Conservation (phyloP, 1,140 invertebrate species). For the Euglossa dilemma region DNA sequence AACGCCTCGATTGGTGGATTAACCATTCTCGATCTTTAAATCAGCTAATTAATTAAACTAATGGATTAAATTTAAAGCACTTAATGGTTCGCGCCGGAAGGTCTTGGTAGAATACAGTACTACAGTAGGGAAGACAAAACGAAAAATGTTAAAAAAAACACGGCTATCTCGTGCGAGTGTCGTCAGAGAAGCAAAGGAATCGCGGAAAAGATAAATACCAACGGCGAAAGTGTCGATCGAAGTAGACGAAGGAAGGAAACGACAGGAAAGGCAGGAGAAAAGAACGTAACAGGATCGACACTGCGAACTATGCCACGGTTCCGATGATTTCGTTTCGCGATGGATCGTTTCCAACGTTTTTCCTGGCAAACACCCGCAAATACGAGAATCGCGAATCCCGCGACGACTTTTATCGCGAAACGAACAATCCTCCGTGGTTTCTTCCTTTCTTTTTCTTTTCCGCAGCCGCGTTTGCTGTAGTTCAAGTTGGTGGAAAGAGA, state of each 20-base stretch:
- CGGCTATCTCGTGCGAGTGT: slow-evolving; percentile 21
- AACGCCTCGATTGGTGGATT: slow-evolving; percentile 66
- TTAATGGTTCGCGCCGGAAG: slow-evolving; percentile 48
- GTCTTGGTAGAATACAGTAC: slow-evolving; percentile 45
- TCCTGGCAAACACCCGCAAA: not conserved
- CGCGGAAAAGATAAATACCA: not conserved
- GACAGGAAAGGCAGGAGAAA: not conserved
- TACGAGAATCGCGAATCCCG: no score
- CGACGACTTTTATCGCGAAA: slow-evolving; percentile 22
- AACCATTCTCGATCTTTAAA: slow-evolving; percentile 71
- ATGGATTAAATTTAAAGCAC: slow-evolving; percentile 52
- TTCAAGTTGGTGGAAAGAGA: slow-evolving; percentile 68
- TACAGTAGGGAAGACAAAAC: slow-evolving; percentile 27
- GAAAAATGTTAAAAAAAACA: slow-evolving; percentile 23
- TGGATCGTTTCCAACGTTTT: not conserved
- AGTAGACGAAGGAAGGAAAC: not conserved
- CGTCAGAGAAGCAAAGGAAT: slow-evolving; percentile 54
- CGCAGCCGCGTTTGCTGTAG: slow-evolving; percentile 61
- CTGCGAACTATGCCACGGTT: not conserved
- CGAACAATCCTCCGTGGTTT: slow-evolving; percentile 18
- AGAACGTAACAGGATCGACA: not conserved
- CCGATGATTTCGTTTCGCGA: slow-evolving; percentile 15
- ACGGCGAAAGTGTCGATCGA: not conserved
- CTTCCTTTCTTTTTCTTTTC: slow-evolving; percentile 44
- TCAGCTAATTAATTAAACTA: slow-evolving; percentile 68